These are phyloP conservation scores for Larimichthys polyactis DNA, from an alignment of 2,113 vertebrate genomes.

Conservation along the genomic window DNA sequence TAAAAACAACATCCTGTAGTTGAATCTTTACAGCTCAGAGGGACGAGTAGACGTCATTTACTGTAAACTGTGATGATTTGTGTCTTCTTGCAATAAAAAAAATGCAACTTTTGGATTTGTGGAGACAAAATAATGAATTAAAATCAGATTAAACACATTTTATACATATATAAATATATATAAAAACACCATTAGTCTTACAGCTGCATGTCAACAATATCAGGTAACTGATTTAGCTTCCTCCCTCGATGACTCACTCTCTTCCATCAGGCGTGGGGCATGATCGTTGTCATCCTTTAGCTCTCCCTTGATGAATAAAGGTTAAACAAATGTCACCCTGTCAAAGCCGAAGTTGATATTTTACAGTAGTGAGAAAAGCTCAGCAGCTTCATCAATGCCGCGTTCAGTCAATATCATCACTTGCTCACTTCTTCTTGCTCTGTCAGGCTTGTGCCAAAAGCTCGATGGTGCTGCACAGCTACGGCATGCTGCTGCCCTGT, in stretches of 20 bases:
- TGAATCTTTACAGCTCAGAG: no score
- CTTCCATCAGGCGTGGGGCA: slow-evolving; percentile 2
- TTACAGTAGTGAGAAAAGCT: neutral
- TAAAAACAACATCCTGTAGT: no score
- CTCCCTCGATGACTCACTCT: neutral
- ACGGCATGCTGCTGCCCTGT: slow-evolving; percentile 95
- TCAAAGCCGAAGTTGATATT: slow-evolving; percentile 12
- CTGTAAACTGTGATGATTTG: no score
- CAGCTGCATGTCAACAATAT: neutral
- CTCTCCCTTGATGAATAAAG: slow-evolving; percentile 11
- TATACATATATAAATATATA: no score
- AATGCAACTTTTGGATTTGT: no score
- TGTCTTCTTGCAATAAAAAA: no score
- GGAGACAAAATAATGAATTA: no score
- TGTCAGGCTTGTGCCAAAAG: slow-evolving; percentile 90
- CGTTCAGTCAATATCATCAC: neutral
- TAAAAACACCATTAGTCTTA: neutral
- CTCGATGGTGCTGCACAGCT: slow-evolving; percentile 91
- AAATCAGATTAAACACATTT: no score
- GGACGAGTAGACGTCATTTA: no score
- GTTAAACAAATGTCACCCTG: slow-evolving; percentile 17
- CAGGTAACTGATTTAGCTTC: neutral
- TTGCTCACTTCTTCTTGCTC: neutral
- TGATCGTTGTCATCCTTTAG: neutral
- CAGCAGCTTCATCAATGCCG: neutral